Base-by-base conservation (phyloP, 2,113 vertebrate species). In the Rhadina sibilatrix region DNA sequence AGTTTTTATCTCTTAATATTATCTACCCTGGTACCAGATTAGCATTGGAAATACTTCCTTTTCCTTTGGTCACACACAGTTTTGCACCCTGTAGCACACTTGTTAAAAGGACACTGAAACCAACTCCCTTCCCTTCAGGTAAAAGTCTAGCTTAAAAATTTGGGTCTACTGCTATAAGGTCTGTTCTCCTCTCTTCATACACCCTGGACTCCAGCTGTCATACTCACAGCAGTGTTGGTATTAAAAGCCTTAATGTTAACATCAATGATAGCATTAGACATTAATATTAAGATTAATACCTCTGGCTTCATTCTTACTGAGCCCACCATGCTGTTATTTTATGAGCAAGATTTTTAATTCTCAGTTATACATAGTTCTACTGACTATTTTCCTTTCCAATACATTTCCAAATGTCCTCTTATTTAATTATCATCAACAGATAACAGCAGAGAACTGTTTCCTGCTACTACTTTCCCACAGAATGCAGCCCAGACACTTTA, bases 151-250 rank as follows among this genome's bases (percentile, higher is more conserved):
- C 31, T 87, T 71, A 33, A 81, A 86, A 84, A 31, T 60, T 37
- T 31, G 22, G 4, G 4, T 52, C 8, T 11, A 12, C 6, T 53
- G 15, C 74, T 40, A 0, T 12, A 23, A 91, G 5, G 1, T 64
- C 38, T 83, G 1, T 20, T 83, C 31, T 75, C 18, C 14, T 49
- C n/a, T 65, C 42, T 61, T 70, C 42, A 10, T 1, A 47, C 4
- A 23, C 10, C 14, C 24, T n/a, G n/a, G 12, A 25, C 24, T 84
- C 40, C 35, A 69, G 3, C 1, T 83, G 14, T 38, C 44, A 56
- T 20, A 40, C 20, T 27, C 20, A 23, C 2, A 49, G 31, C 20
- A 75, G 13, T 12, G 15, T 0, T 28, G 8, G 6, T 27, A n/a
- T 40, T 60, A 52, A 31, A 77, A 89, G 30, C 30, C 61, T 80